These are phyloP conservation scores for Colletes latitarsis DNA, from an alignment of 1,140 invertebrate species.

Conservation along the genomic window DNA sequence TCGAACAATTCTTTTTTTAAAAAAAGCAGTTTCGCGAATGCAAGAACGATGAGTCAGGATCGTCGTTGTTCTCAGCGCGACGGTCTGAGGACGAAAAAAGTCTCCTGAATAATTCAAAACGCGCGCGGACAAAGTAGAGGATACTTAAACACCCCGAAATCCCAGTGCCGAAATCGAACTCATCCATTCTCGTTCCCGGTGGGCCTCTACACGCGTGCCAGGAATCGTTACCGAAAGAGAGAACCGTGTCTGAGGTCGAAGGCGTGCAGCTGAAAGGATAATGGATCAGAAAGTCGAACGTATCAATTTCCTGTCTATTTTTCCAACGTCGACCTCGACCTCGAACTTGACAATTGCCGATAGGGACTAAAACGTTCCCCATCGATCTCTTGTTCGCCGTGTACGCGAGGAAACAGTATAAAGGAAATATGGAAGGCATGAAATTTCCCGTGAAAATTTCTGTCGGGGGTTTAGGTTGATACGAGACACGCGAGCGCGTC, in stretches of 20 bases:
- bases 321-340: constrained; percentile 11
- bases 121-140: constrained; percentile 22
- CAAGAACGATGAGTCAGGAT: constrained; percentile 25
- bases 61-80: neutral
- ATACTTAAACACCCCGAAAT: constrained; percentile 28
- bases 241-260: neutral
- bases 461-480: constrained; percentile 35
- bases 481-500: constrained; percentile 17
- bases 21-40: constrained; percentile 26
- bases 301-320: constrained; percentile 69
- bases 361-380: too few species aligned
- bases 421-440: neutral
- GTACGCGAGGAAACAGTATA: constrained; percentile 8
- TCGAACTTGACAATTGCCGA: constrained; percentile 24
- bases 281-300: constrained; percentile 42
- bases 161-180: constrained; percentile 42
- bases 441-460: constrained; percentile 8
- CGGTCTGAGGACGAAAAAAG: neutral
- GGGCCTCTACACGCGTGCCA: constrained; percentile 40
- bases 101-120: constrained; percentile 54
- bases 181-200: neutral
- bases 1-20: too few species aligned
- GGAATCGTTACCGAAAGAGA: constrained; percentile 29
- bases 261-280: constrained; percentile 26
- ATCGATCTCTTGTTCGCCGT: neutral